phyloP scores from a whole-genome alignment of 2,888 invertebrate species.

The Sinhomidia bicolor region DNA sequence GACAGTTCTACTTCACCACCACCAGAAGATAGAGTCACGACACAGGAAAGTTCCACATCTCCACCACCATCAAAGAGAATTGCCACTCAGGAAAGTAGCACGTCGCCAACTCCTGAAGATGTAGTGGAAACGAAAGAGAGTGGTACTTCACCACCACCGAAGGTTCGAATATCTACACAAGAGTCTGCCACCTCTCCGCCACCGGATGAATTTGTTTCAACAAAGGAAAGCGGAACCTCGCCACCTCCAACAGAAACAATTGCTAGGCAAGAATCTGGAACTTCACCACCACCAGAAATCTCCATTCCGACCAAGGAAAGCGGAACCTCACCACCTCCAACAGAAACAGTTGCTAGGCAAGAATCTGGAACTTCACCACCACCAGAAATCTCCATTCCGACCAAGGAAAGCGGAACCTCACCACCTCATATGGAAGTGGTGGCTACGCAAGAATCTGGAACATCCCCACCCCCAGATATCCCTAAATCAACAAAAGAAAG shows the following conservation, averaged over 20 bases:
- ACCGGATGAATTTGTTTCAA: not conserved
- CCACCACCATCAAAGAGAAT: not conserved
- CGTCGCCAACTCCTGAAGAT: conserved; percentile 4
- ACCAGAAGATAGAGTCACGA: not conserved
- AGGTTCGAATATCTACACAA: too few relatives aligned
- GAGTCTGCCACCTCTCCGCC: conserved; percentile 1
- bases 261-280: too few relatives aligned
- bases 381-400: not conserved
- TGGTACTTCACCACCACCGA: not conserved
- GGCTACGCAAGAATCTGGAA: conserved; percentile 47
- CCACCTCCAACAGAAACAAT: conserved; percentile 81
- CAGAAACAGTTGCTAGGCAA: conserved; percentile 73
- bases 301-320: not conserved
- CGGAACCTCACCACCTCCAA: conserved; percentile 81
- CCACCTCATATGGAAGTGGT: conserved; percentile 75
- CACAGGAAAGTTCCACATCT: not conserved
- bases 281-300: not conserved
- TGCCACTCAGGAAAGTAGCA: not conserved
- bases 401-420: conserved; percentile 80
- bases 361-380: conserved; percentile 59
- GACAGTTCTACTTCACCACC: not conserved
- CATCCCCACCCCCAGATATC: not conserved
- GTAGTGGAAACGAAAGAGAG: not conserved
- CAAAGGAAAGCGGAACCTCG: not conserved
- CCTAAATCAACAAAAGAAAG: not conserved